These are phyloP conservation scores for Yponomeuta sedellus DNA, from an alignment of 2,888 invertebrate genomes.

Conservation along the genomic window DNA sequence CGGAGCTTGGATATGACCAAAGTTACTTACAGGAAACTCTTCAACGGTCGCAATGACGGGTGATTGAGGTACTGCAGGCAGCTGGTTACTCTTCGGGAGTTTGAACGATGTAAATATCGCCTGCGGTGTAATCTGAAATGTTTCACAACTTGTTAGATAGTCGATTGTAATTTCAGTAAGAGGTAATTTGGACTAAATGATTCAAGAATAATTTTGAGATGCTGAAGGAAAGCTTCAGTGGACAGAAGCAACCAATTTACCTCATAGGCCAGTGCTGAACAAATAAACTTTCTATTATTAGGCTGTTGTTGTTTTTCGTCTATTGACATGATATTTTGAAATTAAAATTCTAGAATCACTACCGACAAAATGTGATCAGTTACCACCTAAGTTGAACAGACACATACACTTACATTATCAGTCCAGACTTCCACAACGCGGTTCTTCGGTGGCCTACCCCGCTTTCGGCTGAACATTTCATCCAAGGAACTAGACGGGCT, in stretches of 20 bases:
- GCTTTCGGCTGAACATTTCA: constrained; percentile 93
- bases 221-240: too few relatives aligned
- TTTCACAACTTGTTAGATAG: background rate
- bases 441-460: constrained; percentile 98
- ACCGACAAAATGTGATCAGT: background rate
- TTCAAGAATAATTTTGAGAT: too few relatives aligned
- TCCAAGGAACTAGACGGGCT: constrained; percentile 85
- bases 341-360: too few relatives aligned
- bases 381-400: background rate
- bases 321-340: too few relatives aligned
- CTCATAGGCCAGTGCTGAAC: too few relatives aligned
- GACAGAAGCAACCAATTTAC: too few relatives aligned
- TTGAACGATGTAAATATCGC: constrained; percentile 96
- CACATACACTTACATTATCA: constrained; percentile 79
- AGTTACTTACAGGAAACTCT: constrained; percentile 63
- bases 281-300: too few relatives aligned
- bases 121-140: constrained; percentile 79
- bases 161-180: too few relatives aligned
- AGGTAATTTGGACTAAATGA: too few relatives aligned
- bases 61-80: constrained; percentile 55
- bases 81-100: constrained; percentile 82
- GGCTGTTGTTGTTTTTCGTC: too few relatives aligned
- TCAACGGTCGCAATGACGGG: constrained; percentile 62
- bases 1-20: background rate
- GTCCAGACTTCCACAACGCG: constrained; percentile 94